Evolutionary conservation across 2,797 vertebrate species (phyloP).

Genomic region (Aselliscus stoliczkanus): DNA sequence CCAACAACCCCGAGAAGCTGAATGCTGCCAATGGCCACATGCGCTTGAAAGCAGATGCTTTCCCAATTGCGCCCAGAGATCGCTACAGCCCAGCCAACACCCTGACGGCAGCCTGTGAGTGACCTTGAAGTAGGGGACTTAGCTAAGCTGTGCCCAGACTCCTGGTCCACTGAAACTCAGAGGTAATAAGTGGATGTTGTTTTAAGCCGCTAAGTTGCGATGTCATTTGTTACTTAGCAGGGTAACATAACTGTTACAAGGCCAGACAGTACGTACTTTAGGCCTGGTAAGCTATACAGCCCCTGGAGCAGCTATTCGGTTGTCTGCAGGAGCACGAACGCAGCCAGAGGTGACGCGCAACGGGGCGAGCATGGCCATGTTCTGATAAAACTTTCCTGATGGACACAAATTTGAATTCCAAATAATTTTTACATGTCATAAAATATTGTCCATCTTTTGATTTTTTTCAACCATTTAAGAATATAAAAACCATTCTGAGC

Average conservation of each 20-base stretch:
- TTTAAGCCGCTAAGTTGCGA: not conserved
- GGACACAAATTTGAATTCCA: not conserved
- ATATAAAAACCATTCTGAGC: not conserved
- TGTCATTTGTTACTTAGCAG: not conserved
- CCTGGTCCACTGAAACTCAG: not conserved
- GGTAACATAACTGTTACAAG: not conserved
- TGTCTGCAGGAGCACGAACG: not conserved
- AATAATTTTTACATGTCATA: not conserved
- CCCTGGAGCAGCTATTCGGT: not conserved
- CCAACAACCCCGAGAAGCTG: not conserved
- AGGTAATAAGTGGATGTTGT: not conserved
- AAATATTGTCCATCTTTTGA: not conserved
- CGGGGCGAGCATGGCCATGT: not conserved
- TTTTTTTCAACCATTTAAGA: not conserved
- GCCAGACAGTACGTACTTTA: not conserved
- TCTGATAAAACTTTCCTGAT: not conserved
- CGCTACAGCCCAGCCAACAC: not conserved
- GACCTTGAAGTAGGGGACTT: not conserved
- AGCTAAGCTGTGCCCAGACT: not conserved
- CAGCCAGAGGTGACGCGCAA: not conserved
- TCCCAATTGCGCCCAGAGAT: not conserved
- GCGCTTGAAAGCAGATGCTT: not conserved
- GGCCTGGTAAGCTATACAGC: not conserved
- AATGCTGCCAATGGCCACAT: not conserved
- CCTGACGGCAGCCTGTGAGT: not conserved